Evolutionary conservation across 2,797 vertebrate species (phyloP), one percentile per base, ranked within the genome.

Genomic region (Podarcis siculus): DNA sequence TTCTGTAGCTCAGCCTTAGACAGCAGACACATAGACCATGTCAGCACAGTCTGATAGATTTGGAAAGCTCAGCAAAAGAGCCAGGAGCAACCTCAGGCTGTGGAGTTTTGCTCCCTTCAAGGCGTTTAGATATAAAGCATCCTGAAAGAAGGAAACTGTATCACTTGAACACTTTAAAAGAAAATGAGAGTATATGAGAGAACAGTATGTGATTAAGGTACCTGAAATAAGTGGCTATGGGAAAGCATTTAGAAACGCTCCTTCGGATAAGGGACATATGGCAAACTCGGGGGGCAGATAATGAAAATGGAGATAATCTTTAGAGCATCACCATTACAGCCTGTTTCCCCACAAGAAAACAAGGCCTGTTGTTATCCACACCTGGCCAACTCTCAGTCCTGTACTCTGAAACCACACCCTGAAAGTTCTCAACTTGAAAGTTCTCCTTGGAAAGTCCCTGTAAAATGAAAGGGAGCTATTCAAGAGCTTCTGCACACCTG

Each of bases 1-100:
- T 83, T 92, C 49, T 91, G 73, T 83, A 89, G 79, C 78, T 94
- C 76, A 89, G 89, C 82, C 42, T 76, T 0, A 91, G 87, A 88
- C 83, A 86, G 83, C 86, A 92, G 90, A 92, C 90, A 89, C 71
- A 90, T 94, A 89, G 58, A 82, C 32, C 82, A 69, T 89, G 83
- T 85, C 91, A 89, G 87, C 87, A 86, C 13, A 86, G 86, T 79
- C 77, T 80, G 82, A 92, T 90, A 83, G 83, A 92, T 58, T 21
- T 92, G 30, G 66, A 91, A 80, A 5, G 67, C 89, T 95, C 88
- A 90, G 80, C 82, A 91, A 49, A 79, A 83, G 66, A 82, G 55
- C 61, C 0, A 49, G 81, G 81, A n/a, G 23, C 23, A 1, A 91
- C 82, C 23, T 90, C 6, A 79, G 45, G 88, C 75, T 80, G 27